Base-by-base conservation (phyloP, 1,140 invertebrate species). In the Trachymyrmex cornetzi region DNA sequence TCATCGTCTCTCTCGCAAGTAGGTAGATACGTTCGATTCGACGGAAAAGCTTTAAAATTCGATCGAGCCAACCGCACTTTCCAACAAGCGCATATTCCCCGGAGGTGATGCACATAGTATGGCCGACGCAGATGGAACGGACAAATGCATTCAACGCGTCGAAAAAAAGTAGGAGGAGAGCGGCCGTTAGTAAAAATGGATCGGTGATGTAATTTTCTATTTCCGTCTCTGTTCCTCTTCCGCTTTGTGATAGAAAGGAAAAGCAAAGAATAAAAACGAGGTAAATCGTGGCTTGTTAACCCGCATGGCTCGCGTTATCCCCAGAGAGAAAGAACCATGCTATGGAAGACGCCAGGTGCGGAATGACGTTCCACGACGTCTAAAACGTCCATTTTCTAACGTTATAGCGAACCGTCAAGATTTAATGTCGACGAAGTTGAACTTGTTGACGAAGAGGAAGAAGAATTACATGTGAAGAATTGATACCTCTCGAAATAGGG, bases 21-120 rank as follows among this genome's bases (percentile, higher is more conserved):
- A 61, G 30, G 53, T n/a, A 61, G 48, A 1, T 59, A 48, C 53
- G 44, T 57, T 19, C 38, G 44, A 77, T 27, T n/a, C 82, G 16
- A 12, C 53, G 12, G 53, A 53, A 81, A 86, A 86, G 69, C 48
- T 81, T 81, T 71, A 69, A 86, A 86, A 86, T 81, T 81, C 77
- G 77, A 86, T 63, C 77, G 64, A 79, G 63, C 64, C 22, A 86
- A 24, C 77, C 85, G 55, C 53, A 86, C 81, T 81, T 81, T 81
- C 55, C 63, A 69, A 63, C 48, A 55, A 71, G 66, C 64, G 22
- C 38, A 69, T 59, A 63, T 80, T 48, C 27, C 27, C n/a, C 53
- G n/a, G 55, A 53, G 34, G 24, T 55, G 24, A 22, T 67, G 34
- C 48, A 55, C 61, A 22, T 24, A 55, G 30, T 3, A 22, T 48